Percentiles rank a stretch among this genome's conserved stretches.
Evolutionary conservation across 1,140 invertebrate genomes (phyloP).

Genomic region (Gonatopus flavifemur): DNA sequence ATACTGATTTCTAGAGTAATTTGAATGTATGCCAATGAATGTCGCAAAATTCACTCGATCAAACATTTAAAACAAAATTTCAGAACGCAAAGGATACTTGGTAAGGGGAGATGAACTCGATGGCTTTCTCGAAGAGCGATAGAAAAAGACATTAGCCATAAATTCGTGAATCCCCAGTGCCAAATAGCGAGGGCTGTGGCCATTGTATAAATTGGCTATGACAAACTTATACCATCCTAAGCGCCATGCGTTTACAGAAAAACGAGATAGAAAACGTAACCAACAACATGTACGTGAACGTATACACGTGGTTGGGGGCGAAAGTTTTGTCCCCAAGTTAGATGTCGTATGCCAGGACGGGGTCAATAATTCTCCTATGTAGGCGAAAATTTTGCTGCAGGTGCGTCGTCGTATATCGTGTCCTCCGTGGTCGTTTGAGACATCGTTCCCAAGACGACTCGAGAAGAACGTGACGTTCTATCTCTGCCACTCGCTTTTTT

Average conservation of each 20-base stretch:
- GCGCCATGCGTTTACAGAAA: conserved; percentile 10
- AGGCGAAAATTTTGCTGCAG: conserved; percentile 41
- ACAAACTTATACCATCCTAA: conserved; percentile 56
- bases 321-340: not conserved
- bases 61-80: no score
- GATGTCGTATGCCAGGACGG: conserved; percentile 9
- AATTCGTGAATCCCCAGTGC: conserved; percentile 53
- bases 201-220: conserved; percentile 60
- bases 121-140: not conserved
- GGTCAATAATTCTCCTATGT: conserved; percentile 30
- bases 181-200: conserved; percentile 46
- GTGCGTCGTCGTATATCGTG: conserved; percentile 34
- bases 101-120: conserved; percentile 6
- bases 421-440: conserved; percentile 56
- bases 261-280: no score
- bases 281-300: conserved; percentile 7
- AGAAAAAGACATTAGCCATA: conserved; percentile 46
- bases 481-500: conserved; percentile 32
- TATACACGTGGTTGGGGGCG: not conserved
- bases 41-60: no score
- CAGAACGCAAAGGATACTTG: no score
- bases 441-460: conserved; percentile 51
- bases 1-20: no score
- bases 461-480: conserved; percentile 45
- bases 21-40: no score